These are phyloP conservation scores for Meliscaeva auricollis DNA, from an alignment of 2,888 invertebrate species.

Conservation along the genomic window DNA sequence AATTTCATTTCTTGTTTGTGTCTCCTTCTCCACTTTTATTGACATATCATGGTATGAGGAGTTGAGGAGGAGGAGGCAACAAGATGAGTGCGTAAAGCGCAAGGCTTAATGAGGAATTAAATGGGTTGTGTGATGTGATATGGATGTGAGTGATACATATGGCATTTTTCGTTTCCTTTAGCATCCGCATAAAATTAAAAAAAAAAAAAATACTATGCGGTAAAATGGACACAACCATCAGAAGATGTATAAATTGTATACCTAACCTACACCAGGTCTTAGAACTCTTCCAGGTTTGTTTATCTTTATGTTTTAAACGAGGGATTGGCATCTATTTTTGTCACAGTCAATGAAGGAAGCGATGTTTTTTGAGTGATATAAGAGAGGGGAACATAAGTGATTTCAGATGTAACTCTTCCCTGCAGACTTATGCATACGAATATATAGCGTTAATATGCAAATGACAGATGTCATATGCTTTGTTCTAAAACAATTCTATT, in stretches of 20 bases:
- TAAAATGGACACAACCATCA: neutral
- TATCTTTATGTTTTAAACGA: constrained; percentile 1
- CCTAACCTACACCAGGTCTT: constrained; percentile 25
- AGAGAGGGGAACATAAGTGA: constrained; percentile 5
- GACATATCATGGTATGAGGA: constrained; percentile 20
- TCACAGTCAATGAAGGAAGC: constrained; percentile 17
- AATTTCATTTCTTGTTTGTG: constrained; percentile 33
- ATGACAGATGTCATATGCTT: constrained; percentile 9
- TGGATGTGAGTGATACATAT: constrained; percentile 34
- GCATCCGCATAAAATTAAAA: constrained; percentile 1
- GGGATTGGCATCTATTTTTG: constrained; percentile 30
- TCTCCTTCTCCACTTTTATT: constrained; percentile 29
- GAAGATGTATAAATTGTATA: neutral
- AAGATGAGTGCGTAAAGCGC: constrained; percentile 41
- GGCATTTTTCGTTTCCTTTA: constrained; percentile 24
- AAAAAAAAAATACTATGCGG: neutral
- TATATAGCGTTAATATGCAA: neutral
- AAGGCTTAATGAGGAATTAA: constrained; percentile 61
- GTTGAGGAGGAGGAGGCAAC: neutral
- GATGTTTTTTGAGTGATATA: constrained; percentile 7
- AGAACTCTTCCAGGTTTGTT: constrained; percentile 32
- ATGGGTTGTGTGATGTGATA: constrained; percentile 43
- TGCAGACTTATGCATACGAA: neutral
- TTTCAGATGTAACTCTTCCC: constrained; percentile 23
- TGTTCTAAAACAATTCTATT: constrained; percentile 8